A percentile compares a stretch with the other conserved stretches of the same genome.
Conservation (phyloP, 1,140 invertebrate genomes). For the Phymorhynchus buccinoides region DNA sequence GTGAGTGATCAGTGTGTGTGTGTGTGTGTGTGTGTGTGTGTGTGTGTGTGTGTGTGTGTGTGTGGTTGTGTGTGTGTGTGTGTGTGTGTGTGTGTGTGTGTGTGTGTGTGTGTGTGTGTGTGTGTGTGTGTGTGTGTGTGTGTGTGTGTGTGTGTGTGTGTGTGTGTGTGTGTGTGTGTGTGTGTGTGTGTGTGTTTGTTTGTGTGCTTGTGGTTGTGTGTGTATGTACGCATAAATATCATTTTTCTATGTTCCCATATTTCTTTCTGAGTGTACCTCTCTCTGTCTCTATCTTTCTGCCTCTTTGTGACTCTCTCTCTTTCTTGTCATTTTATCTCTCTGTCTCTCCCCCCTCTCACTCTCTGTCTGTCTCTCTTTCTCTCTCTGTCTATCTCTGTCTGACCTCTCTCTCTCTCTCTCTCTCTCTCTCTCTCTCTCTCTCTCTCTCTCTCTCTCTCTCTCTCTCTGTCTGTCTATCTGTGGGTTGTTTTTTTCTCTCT, state of each 20-base stretch:
- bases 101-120: neutral
- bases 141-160: neutral
- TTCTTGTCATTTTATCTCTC: neutral
- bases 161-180: neutral
- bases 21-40: slow-evolving; percentile 3
- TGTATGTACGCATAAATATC: neutral
- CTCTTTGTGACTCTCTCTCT: too few relatives aligned
- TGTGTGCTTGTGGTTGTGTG: neutral
- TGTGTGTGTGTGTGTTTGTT: neutral
- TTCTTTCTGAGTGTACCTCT: neutral
- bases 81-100: neutral
- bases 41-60: slow-evolving; percentile 1
- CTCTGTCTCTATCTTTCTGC: too few relatives aligned
- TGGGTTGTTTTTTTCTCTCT: neutral
- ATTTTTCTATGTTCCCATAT: neutral
- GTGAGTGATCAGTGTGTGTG: too few relatives aligned
- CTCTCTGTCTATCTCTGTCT: too few relatives aligned
- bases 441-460: neutral
- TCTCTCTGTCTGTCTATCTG: neutral
- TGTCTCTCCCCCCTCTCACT: neutral
- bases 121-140: slow-evolving; percentile 18
- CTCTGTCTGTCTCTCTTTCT: neutral
- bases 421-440: neutral
- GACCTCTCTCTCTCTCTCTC: neutral
- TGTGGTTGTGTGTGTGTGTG: neutral